phyloP scores from a whole-genome alignment of 2,113 vertebrate species.

The Cranoglanis bouderius region DNA sequence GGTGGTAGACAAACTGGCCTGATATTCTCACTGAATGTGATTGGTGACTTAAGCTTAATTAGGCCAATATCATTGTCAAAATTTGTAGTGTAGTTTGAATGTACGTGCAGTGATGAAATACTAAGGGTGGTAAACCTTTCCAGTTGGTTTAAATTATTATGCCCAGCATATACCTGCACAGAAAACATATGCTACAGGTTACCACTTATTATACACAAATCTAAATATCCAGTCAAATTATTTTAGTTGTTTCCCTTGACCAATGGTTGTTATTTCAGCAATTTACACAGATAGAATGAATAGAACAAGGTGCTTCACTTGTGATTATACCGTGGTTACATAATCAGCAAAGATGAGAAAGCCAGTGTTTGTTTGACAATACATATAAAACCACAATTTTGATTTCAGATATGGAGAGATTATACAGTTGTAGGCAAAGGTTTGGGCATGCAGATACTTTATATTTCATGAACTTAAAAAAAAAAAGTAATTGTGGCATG shows the following conservation, averaged over 20 bases:
- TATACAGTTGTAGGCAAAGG: too few species aligned
- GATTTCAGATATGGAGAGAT: not conserved
- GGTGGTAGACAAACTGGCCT: conserved; percentile 37
- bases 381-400: not conserved
- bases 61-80: conserved; percentile 37
- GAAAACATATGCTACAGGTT: not conserved
- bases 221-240: too few species aligned
- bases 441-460: not conserved
- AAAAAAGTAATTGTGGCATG: too few species aligned
- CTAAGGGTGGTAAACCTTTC: not conserved
- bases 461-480: too few species aligned
- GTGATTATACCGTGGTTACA: not conserved
- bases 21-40: conserved; percentile 25
- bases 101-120: conserved; percentile 12
- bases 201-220: not conserved
- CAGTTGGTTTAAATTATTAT: conserved; percentile 10
- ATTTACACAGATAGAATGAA: not conserved
- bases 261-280: not conserved
- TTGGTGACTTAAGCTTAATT: conserved; percentile 22
- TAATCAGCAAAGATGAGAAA: not conserved
- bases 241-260: not conserved
- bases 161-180: conserved; percentile 61
- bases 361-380: not conserved
- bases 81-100: not conserved
- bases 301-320: not conserved